Evolutionary conservation across 1,140 invertebrate species (phyloP).

Genomic region (Reticulitermes speratus): DNA sequence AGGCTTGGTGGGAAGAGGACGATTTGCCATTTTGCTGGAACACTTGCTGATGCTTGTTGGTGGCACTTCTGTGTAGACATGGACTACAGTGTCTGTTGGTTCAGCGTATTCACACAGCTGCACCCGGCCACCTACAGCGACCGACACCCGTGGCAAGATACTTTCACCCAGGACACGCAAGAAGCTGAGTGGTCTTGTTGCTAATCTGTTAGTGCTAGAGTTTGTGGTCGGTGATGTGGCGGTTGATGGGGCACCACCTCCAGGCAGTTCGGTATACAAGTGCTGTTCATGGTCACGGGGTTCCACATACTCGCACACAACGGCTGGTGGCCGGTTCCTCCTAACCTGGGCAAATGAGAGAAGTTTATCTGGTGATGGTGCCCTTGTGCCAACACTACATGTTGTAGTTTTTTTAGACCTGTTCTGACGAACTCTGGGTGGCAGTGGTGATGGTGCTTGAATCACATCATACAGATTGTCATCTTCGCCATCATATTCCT

Average conservation of each 20-base stretch:
- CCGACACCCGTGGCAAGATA: slow-evolving; percentile 41
- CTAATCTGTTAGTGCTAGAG: slow-evolving; percentile 35
- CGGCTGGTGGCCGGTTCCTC: slow-evolving; percentile 40
- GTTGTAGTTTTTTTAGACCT: slow-evolving; percentile 44
- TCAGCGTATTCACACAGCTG: slow-evolving; percentile 66
- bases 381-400: slow-evolving; percentile 54
- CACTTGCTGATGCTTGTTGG: slow-evolving; percentile 38
- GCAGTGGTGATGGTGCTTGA: slow-evolving; percentile 42
- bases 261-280: slow-evolving; percentile 53
- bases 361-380: slow-evolving; percentile 62
- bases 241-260: slow-evolving; percentile 34
- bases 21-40: slow-evolving; percentile 55
- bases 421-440: not conserved
- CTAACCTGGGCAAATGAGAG: slow-evolving; percentile 43
- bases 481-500: slow-evolving; percentile 17
- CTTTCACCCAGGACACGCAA: slow-evolving; percentile 48
- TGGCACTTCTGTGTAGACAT: slow-evolving; percentile 70
- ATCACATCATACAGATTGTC: slow-evolving; percentile 38
- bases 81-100: slow-evolving; percentile 51
- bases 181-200: slow-evolving; percentile 43
- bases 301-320: slow-evolving; percentile 54
- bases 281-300: slow-evolving; percentile 52
- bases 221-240: slow-evolving; percentile 31
- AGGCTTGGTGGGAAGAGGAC: slow-evolving; percentile 68
- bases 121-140: slow-evolving; percentile 33